Percentiles rank a stretch among this genome's conserved stretches.
phyloP scores from a whole-genome alignment of 2,113 vertebrate genomes.

The Odocoileus virginianus region DNA sequence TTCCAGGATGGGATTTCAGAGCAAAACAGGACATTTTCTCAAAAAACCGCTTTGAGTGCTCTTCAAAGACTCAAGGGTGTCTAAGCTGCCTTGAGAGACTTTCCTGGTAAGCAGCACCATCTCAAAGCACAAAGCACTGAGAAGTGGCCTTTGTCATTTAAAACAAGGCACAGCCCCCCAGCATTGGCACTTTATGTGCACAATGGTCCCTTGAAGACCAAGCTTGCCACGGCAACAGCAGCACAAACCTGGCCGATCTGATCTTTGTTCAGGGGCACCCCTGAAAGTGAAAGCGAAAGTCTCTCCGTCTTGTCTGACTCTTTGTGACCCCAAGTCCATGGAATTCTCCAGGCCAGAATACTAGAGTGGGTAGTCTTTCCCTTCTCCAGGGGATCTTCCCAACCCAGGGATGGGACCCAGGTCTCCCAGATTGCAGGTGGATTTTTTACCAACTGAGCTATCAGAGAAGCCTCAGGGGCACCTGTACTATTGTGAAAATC shows the following conservation, averaged over 20 bases:
- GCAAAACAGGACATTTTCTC: not conserved
- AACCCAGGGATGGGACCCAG: not conserved
- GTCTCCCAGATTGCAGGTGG: not conserved
- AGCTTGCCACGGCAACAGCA: not conserved
- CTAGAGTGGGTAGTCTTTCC: not conserved
- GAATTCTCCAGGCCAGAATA: not conserved
- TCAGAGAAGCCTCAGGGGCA: not conserved
- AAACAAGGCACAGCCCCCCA: not conserved
- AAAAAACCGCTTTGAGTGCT: not conserved
- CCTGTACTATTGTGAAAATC: fast-evolving
- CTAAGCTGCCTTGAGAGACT: not conserved
- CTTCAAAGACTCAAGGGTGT: not conserved
- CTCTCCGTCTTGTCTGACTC: not conserved
- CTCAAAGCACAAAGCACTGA: not conserved
- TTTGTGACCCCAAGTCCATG: not conserved
- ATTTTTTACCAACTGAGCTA: not conserved
- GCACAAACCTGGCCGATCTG: not conserved
- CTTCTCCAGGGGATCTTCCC: not conserved
- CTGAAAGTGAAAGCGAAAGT: too few species aligned
- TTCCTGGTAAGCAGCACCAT: not conserved
- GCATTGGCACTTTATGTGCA: fast-evolving
- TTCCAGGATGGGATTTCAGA: slow-evolving; percentile 44
- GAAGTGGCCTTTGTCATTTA: not conserved
- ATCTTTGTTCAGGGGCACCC: not conserved
- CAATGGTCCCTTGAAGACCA: not conserved